Conservation (phyloP, 2,113 vertebrate species). For the Polypterus bichir region DNA sequence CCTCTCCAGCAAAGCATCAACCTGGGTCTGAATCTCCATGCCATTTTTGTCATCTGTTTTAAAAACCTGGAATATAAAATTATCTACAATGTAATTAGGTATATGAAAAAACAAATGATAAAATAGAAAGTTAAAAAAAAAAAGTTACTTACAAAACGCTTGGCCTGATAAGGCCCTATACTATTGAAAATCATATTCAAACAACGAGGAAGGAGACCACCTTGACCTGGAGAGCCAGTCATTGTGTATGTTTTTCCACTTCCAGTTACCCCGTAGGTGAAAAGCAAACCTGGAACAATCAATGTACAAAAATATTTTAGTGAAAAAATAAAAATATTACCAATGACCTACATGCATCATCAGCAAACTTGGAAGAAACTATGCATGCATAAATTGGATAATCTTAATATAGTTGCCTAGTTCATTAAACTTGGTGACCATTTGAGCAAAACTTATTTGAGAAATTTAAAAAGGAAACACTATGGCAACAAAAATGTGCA, state of each 20-base stretch:
- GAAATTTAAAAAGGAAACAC: no score
- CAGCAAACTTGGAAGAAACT: no score
- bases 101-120: background rate
- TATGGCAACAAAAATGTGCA: no score
- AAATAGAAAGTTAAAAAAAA: background rate
- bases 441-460: no score
- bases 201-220: constrained; percentile 81
- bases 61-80: constrained; percentile 62
- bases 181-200: constrained; percentile 93
- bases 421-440: no score
- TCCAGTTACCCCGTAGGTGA: constrained; percentile 88
- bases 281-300: constrained; percentile 68
- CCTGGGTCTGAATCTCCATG: constrained; percentile 78
- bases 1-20: constrained; percentile 81
- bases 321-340: background rate
- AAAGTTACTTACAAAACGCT: constrained; percentile 67
- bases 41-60: constrained; percentile 90
- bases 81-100: background rate
- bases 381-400: no score
- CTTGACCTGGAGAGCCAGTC: constrained; percentile 82
- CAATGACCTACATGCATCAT: no score
- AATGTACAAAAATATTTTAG: background rate
- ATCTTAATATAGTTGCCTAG: no score
- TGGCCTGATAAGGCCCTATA: constrained; percentile 75
- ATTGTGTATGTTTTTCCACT: constrained; percentile 95